Base-by-base conservation (phyloP, 2,888 invertebrate species). In the Drosophila aldrichi region DNA sequence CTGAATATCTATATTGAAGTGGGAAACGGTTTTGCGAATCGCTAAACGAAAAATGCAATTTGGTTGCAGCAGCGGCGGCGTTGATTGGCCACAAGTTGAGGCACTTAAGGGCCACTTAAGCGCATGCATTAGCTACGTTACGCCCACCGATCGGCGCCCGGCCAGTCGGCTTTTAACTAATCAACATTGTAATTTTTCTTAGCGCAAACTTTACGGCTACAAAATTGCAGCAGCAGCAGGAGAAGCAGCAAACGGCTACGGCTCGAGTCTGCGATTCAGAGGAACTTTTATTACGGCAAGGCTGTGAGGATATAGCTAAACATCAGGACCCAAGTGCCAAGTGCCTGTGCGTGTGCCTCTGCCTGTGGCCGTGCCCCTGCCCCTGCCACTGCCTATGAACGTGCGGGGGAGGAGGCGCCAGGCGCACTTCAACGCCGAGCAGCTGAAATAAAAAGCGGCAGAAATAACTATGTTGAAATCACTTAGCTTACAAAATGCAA, bases 401-500 rank as follows among this genome's bases (percentile, higher is more conserved):
- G 6, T 7, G 43, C 52, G 66, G 41, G 60, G 51, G 67, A 25
- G 52, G 59, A 51, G 66, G 36, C 29, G 55, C 25, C 43, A 32
- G 20, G 55, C 55, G 32, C 57, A 57, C 58, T 58, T 36, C 18
- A 34, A 25, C 46, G 29, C 9, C 20, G 18, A 57, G 61, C 55
- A 67, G 71, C 54, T 62, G 64, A 71, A 79, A 79, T 74, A 68
- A 68, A 77, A 76, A 68, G 70, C 74, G 75, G 72, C 66, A 70
- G 66, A 71, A 72, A 74, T 71, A 84, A 77, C 84, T 76, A 74
- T 79, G 81, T 75, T 75, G 78, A 82, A 86, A 84, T 82, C 74
- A 86, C 86, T 81, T 74, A 81, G 79, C 81, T 75, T 73, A 70
- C 80, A 78, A 82, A 82, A 76, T 79, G 79, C 73, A 81, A 81